phyloP scores from a whole-genome alignment of 2,797 vertebrate species.

The Epinephelus coioides region DNA sequence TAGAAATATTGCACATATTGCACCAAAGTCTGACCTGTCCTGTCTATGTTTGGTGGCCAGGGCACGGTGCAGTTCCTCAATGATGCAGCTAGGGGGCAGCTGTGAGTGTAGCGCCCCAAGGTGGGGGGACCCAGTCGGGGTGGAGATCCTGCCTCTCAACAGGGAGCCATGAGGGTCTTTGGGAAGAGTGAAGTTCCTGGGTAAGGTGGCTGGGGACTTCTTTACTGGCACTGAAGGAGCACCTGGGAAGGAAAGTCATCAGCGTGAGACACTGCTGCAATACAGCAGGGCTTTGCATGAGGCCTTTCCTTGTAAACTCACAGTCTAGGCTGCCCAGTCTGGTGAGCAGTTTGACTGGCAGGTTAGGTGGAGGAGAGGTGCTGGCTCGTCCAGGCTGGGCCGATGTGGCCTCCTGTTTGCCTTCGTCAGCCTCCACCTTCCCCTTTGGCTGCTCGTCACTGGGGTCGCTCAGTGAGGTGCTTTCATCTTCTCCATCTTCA shows the following conservation, averaged over 20 bases:
- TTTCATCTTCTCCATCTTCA: conserved; percentile 78
- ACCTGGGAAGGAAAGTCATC: conserved; percentile 56
- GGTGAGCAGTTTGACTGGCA: conserved; percentile 83
- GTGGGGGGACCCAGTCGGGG: conserved; percentile 92
- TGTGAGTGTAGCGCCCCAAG: conserved; percentile 90
- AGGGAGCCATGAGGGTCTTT: conserved; percentile 83
- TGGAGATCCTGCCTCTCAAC: conserved; percentile 89
- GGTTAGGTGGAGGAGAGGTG: conserved; percentile 79
- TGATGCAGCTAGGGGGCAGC: conserved; percentile 95
- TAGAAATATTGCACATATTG: neutral
- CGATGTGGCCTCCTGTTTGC: conserved; percentile 57
- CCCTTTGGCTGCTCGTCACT: conserved; percentile 50
- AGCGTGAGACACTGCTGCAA: conserved; percentile 7
- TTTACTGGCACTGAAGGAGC: conserved; percentile 75
- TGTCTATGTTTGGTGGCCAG: conserved; percentile 95
- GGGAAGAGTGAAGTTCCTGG: conserved; percentile 88
- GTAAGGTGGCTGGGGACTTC: conserved; percentile 85
- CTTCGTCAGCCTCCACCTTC: conserved; percentile 61
- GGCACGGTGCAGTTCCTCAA: conserved; percentile 96
- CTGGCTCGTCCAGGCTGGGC: conserved; percentile 70
- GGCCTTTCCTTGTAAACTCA: conserved; percentile 55
- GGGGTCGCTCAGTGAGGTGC: conserved; percentile 53
- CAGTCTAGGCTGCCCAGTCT: conserved; percentile 86
- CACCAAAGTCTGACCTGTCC: conserved; percentile 88
- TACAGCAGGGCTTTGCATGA: accelerated